Evolutionary conservation across 53 echinoderm and acorn worm species (phyloP), one percentile per base, ranked within the genome.

Genomic region (Patiria pectinifera): DNA sequence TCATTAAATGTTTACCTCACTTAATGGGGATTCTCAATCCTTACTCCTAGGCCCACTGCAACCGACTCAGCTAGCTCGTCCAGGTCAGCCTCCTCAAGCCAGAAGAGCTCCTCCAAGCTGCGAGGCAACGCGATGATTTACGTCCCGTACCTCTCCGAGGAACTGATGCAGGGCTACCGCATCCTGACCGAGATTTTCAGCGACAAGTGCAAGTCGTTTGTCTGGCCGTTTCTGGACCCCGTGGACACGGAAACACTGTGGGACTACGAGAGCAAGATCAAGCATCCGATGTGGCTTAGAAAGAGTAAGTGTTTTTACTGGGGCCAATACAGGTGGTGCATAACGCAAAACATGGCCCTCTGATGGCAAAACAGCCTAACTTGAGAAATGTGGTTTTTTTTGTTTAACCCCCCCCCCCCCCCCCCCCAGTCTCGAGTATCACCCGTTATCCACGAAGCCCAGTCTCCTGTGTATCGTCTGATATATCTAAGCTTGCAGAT

Each of bases 241-340:
- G 95, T 96, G 18, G 96, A 96, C 75, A 87, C 87, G 2, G 91
- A 91, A 46, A 24, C 43, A 18, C 93, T 95, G 23, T 95, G 95
- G 86, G 96, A 96, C 66, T 96, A 96, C 78, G 86, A 95, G 62
- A 92, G 91, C 14, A 94, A 87, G 48, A 93, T 96, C 89, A 95
- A 86, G 53, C 92, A 93, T 14, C 96, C 96, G 0, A 96, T 96
- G 96, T 96, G 96, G 96, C 87, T 96, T 2, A 82, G 92, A 6
- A 96, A 93, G 76, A 96, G 96, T 96, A 93, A 94, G 95, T 18
- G 53, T 8, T 1, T 6, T 6, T 53, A 53, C 53, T 53, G 8
- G 53, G 53, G 53, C 53, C 53, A 53, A 53, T 53, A 53, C 6
- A 53, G 12, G 6, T 66, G 14, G 66, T 11, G 15, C 66, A 6